Conservation (phyloP, 2,113 vertebrate species). For the Eulemur macaco region DNA sequence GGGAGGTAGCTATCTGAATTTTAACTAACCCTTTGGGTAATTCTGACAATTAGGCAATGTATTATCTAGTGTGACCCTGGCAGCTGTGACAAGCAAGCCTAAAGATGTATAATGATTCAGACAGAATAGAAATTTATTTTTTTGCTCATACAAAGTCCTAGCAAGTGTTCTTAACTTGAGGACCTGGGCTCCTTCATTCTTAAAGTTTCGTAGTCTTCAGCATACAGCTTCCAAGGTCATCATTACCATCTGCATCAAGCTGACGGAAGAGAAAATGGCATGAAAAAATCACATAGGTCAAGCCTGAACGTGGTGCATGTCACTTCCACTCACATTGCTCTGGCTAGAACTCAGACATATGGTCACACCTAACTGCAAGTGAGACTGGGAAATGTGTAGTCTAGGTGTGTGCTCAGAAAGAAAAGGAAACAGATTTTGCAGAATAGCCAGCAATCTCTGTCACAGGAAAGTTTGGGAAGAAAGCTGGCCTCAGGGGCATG, state of each 20-base stretch:
- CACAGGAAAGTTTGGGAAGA: background rate
- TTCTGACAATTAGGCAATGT: background rate
- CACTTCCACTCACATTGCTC: background rate
- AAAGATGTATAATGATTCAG: background rate
- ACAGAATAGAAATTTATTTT: background rate
- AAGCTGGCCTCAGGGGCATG: background rate
- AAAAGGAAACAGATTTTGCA: background rate
- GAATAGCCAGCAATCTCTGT: background rate
- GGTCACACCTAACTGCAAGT: background rate
- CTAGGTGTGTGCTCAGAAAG: background rate
- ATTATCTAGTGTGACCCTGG: background rate
- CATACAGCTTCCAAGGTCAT: background rate
- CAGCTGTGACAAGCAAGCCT: background rate
- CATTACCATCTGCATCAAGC: background rate
- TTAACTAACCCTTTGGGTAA: background rate
- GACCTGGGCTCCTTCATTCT: background rate
- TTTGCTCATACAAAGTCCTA: background rate
- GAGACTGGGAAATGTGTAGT: background rate
- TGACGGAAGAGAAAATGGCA: background rate
- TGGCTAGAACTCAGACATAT: slow-evolving; percentile 32
- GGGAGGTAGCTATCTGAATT: background rate
- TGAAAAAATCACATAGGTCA: slow-evolving; percentile 30
- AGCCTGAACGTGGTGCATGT: background rate
- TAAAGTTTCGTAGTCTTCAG: background rate
- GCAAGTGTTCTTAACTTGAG: background rate